Evolutionary conservation across 2,113 vertebrate genomes (phyloP), one percentile per base, ranked within the genome.

Genomic region (Apodemus sylvaticus): DNA sequence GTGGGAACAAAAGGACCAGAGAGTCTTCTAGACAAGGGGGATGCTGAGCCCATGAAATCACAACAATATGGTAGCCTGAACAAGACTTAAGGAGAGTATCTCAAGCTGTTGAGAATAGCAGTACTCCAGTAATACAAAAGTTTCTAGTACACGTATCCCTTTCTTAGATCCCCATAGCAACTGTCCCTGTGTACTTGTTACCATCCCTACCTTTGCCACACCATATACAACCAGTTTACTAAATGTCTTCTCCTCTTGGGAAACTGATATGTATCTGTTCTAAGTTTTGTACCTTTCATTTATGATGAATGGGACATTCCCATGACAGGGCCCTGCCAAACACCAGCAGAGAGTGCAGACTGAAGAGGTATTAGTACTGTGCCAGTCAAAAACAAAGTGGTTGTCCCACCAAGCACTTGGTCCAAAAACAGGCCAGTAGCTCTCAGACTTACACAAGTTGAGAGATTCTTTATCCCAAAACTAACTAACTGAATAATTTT

Each of bases 301-400:
- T 42, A 60, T 66, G 89, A 55, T 10, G 86, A 73, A 26, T 13
- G 13, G 12, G 24, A 58, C n/a, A 36, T 87, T 71, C 10, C 36
- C 60, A 10, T 4, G 20, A 82, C 51, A n/a, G 45, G 48, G 22
- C 16, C 4, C 55, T 81, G 60, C 34, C 7, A n/a, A 58, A 12
- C 22, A 66, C 19, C 10, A 48, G 55, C 2, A 34, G 39, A 11
- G 5, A 60, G 29, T 34, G 4, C 9, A 39, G 48, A 36, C 74
- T 36, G 76, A 31, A 45, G 0, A 42, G 48, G 0, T 2, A 9
- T 20, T 6, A 48, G 39, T 13, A 24, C n/a, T 0, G 1, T 42
- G 7, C 13, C 68, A 90, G 79, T 11, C 64, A 73, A 55, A 86
- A 26, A 48, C 31, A 34, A 36, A 36, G 34, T 24, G 48, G 60